Conservation (phyloP, 2,888 invertebrate species). For the Acanthosoma haemorrhoidale region DNA sequence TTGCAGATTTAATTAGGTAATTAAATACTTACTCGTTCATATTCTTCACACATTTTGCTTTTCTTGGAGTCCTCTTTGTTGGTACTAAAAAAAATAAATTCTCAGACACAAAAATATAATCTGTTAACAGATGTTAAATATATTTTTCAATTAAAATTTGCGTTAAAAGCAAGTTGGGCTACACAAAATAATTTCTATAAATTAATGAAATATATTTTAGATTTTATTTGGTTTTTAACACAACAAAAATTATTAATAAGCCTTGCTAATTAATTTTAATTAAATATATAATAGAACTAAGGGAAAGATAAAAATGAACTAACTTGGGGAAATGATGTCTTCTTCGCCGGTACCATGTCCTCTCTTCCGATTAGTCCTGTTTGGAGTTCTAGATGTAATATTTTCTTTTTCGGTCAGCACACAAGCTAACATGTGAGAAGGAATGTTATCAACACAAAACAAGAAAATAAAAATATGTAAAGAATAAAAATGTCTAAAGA, state of each 20-base stretch:
- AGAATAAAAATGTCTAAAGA: neutral
- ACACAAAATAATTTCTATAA: neutral
- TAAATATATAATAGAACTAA: constrained; percentile 32
- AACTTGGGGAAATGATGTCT: constrained; percentile 39
- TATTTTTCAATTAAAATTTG: neutral
- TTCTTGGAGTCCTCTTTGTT: constrained; percentile 40
- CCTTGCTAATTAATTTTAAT: no score
- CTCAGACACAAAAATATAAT: no score
- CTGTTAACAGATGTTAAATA: neutral
- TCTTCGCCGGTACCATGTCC: constrained; percentile 37
- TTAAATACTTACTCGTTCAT: constrained; percentile 26
- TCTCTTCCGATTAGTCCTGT: constrained; percentile 31
- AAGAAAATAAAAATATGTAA: neutral
- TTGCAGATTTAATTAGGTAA: neutral
- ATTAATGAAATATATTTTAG: no score
- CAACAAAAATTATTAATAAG: no score
- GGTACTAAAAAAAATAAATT: constrained; percentile 43
- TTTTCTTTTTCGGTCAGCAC: neutral
- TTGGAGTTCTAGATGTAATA: constrained; percentile 26
- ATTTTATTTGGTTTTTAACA: no score
- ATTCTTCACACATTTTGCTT: neutral
- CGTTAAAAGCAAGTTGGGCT: neutral
- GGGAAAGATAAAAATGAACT: neutral
- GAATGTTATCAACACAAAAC: neutral
- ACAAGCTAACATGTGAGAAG: no score